phyloP scores from a whole-genome alignment of 2,797 vertebrate species.

The Microctenopoma stevenorrisi region DNA sequence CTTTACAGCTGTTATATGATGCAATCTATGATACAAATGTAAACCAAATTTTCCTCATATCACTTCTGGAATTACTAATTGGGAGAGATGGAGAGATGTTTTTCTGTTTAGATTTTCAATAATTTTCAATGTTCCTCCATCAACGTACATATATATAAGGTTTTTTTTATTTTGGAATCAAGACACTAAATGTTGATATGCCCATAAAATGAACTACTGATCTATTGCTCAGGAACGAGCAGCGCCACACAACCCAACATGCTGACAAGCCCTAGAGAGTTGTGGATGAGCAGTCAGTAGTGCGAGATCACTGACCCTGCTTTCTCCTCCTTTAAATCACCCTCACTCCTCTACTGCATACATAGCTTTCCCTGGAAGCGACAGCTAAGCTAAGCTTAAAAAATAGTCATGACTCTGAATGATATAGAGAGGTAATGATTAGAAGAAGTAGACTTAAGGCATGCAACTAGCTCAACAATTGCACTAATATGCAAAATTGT shows the following conservation, averaged over 20 bases:
- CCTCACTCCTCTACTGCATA: slow-evolving; percentile 24
- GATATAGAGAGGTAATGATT: slow-evolving; percentile 14
- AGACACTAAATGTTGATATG: neutral
- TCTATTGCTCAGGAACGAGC: slow-evolving; percentile 24
- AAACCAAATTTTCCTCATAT: neutral
- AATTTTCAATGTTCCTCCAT: neutral
- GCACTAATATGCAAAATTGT: neutral
- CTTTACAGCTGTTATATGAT: neutral
- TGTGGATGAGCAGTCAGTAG: slow-evolving; percentile 37
- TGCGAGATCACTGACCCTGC: slow-evolving; percentile 54
- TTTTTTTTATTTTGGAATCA: neutral
- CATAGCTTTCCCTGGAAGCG: slow-evolving; percentile 34
- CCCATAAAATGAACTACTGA: slow-evolving; percentile 4
- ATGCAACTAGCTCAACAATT: neutral
- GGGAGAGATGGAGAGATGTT: neutral
- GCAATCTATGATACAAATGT: neutral
- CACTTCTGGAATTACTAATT: neutral
- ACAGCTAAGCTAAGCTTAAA: slow-evolving; percentile 20
- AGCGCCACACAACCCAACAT: slow-evolving; percentile 22
- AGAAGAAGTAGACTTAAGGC: neutral
- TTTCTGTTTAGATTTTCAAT: neutral
- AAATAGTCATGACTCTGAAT: slow-evolving; percentile 12
- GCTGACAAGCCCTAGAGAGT: slow-evolving; percentile 48
- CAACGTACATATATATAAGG: too few relatives aligned
- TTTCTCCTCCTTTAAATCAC: slow-evolving; percentile 45